Conservation (phyloP, 1,140 invertebrate species). For the Trialeurodes vaporariorum region DNA sequence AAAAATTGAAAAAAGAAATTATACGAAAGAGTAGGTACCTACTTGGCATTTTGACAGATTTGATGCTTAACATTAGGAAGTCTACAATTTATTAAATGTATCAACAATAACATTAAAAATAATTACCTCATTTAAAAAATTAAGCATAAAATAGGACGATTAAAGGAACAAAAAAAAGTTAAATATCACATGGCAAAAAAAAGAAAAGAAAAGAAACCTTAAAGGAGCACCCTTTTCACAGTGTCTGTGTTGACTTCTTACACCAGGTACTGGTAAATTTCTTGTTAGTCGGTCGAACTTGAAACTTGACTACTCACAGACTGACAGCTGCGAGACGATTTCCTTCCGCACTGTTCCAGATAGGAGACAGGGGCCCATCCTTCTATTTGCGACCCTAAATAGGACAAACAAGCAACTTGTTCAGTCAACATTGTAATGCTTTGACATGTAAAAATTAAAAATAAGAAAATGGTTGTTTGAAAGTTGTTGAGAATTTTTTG, state of each 20-base stretch:
- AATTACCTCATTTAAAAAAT: too few species aligned
- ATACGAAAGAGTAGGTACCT: too few species aligned
- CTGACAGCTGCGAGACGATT: slow-evolving; percentile 50
- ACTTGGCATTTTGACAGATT: too few species aligned
- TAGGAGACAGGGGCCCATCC: slow-evolving; percentile 93
- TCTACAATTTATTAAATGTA: too few species aligned
- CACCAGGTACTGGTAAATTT: not conserved
- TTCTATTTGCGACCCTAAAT: slow-evolving; percentile 52
- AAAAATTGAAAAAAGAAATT: too few species aligned
- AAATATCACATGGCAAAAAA: not conserved
- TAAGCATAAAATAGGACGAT: not conserved
- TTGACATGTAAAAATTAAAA: too few species aligned
- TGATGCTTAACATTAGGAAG: too few species aligned
- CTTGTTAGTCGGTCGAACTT: slow-evolving; percentile 18
- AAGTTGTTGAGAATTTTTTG: too few species aligned
- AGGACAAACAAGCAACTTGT: too few species aligned
- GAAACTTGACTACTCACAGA: slow-evolving; percentile 38
- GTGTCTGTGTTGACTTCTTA: not conserved
- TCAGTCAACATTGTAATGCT: too few species aligned
- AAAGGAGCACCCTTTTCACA: not conserved
- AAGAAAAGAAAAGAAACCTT: not conserved
- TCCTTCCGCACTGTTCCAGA: slow-evolving; percentile 62
- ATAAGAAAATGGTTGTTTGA: too few species aligned
- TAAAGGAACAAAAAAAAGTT: not conserved
- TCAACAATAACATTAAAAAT: too few species aligned